Percentiles rank a stretch among this genome's conserved stretches.
These are phyloP conservation scores for Glaucopsyche alexis DNA, from an alignment of 2,888 invertebrate species.

Conservation along the genomic window DNA sequence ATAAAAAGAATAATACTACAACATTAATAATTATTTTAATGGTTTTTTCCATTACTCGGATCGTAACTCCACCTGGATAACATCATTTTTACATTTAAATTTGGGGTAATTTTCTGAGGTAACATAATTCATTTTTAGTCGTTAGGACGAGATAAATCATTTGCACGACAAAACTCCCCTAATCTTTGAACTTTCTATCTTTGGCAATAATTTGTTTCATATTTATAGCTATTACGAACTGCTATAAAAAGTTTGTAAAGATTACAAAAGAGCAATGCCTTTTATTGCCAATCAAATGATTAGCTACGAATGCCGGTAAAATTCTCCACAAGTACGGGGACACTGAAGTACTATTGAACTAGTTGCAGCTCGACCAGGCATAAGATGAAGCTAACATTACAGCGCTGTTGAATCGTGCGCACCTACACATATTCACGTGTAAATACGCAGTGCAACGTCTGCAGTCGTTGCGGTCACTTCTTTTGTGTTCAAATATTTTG, in stretches of 20 bases:
- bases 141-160: conserved; percentile 23
- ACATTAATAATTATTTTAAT: neutral
- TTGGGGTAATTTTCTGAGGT: conserved; percentile 24
- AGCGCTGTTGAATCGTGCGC: too few relatives aligned
- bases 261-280: neutral
- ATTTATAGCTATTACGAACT: neutral
- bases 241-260: neutral
- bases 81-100: conserved; percentile 16
- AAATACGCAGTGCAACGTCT: too few relatives aligned
- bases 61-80: conserved; percentile 14
- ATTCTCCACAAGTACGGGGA: too few relatives aligned
- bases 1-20: too few relatives aligned
- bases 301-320: too few relatives aligned
- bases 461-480: too few relatives aligned
- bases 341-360: too few relatives aligned
- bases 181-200: conserved; percentile 25
- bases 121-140: conserved; percentile 21
- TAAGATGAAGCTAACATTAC: too few relatives aligned
- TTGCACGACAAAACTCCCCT: conserved; percentile 20
- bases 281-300: too few relatives aligned
- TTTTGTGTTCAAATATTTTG: too few relatives aligned
- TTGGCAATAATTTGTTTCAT: conserved; percentile 18
- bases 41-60: conserved; percentile 6
- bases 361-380: too few relatives aligned
- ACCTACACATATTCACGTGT: too few relatives aligned